Conservation (phyloP, 2,113 vertebrate genomes). For the Petromus typicus region DNA sequence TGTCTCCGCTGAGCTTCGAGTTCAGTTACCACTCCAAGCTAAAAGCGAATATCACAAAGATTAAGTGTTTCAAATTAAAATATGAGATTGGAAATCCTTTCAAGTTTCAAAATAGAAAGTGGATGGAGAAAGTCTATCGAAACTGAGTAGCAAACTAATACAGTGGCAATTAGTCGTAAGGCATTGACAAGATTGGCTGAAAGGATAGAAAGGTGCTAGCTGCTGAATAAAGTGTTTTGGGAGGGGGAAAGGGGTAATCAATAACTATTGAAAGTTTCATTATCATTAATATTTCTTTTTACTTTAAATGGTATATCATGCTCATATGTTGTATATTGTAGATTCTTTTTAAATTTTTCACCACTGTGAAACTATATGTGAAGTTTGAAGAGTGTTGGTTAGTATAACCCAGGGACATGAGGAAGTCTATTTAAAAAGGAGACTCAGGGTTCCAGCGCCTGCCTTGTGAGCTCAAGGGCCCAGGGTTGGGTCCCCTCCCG, state of each 20-base stretch:
- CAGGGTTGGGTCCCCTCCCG: too few relatives aligned
- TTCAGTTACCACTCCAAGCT: constrained; percentile 16
- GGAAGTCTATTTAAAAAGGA: neutral
- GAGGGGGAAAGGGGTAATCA: neutral
- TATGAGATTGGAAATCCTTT: neutral
- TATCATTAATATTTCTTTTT: neutral
- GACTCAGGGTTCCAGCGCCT: neutral
- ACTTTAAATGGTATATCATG: neutral
- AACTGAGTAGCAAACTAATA: neutral
- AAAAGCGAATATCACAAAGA: neutral
- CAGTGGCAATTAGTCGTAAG: neutral
- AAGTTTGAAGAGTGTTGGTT: neutral
- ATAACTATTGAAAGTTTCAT: neutral
- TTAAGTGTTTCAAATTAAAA: neutral
- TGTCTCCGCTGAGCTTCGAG: neutral
- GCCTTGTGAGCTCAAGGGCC: too few relatives aligned
- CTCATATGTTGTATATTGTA: neutral
- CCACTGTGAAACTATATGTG: neutral
- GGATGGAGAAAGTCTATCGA: neutral
- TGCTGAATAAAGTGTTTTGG: neutral
- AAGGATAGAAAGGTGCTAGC: neutral
- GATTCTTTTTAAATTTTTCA: neutral
- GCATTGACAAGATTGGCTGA: neutral
- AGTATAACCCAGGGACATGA: neutral
- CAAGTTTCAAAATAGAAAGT: constrained; percentile 6